A percentile compares a stretch with the other conserved stretches of the same genome.
These are phyloP conservation scores for Scatophagus argus DNA, from an alignment of 2,113 vertebrate genomes.

Conservation along the genomic window DNA sequence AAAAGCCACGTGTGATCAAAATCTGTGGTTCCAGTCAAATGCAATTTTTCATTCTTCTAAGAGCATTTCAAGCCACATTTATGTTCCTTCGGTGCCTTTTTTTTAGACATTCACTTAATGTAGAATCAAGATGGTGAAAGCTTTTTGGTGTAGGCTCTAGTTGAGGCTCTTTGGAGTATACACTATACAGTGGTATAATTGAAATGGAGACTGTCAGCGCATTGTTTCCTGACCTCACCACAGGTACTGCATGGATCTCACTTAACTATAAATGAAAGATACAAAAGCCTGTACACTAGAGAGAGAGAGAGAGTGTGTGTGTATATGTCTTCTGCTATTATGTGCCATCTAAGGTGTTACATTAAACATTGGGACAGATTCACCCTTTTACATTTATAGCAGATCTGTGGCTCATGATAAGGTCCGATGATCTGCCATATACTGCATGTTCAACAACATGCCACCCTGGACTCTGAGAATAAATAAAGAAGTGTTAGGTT, in stretches of 20 bases:
- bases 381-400: constrained; percentile 30
- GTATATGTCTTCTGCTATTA: constrained; percentile 14
- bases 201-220: constrained; percentile 48
- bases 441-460: constrained; percentile 42
- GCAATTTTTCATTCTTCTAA: constrained; percentile 24
- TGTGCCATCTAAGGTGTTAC: constrained; percentile 23
- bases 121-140: constrained; percentile 36
- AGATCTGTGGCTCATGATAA: constrained; percentile 28
- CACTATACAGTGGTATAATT: constrained; percentile 8
- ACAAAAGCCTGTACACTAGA: neutral
- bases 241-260: constrained; percentile 31
- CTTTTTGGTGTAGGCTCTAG: neutral
- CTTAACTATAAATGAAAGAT: constrained; percentile 40
- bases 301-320: neutral
- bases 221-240: constrained; percentile 41
- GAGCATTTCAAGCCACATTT: constrained; percentile 30
- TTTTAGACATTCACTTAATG: constrained; percentile 26
- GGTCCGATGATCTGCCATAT: constrained; percentile 31
- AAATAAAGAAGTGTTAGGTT: constrained; percentile 64
- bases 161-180: constrained; percentile 29
- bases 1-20: constrained; percentile 26
- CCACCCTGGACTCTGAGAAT: constrained; percentile 26
- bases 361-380: constrained; percentile 30
- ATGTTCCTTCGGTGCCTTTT: neutral
- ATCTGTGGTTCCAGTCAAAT: constrained; percentile 49